Conservation (phyloP, 2,797 vertebrate genomes). For the Periophthalmus magnuspinnatus region DNA sequence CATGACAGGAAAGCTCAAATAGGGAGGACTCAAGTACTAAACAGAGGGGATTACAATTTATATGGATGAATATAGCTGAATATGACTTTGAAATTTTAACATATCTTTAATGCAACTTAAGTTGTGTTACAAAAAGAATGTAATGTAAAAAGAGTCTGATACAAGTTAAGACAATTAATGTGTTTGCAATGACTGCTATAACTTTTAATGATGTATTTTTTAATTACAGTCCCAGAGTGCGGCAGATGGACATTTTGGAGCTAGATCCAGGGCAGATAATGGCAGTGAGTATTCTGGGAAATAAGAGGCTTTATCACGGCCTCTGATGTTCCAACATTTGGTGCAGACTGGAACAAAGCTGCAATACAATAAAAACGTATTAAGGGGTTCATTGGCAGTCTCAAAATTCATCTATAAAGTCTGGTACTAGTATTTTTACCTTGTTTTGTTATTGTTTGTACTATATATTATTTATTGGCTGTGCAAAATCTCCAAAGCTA, state of each 20-base stretch:
- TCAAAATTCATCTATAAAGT: constrained; percentile 13
- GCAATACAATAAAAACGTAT: constrained; percentile 20
- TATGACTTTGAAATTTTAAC: background rate
- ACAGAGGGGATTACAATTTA: background rate
- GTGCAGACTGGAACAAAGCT: background rate
- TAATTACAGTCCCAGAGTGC: constrained; percentile 3
- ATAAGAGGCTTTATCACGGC: constrained; percentile 10
- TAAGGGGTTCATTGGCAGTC: constrained; percentile 29
- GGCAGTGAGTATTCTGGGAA: background rate
- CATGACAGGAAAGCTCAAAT: background rate
- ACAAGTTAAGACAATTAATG: background rate
- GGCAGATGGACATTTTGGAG: constrained; percentile 17
- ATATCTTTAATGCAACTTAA: background rate
- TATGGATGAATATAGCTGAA: background rate
- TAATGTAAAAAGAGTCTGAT: background rate
- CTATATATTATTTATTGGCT: background rate
- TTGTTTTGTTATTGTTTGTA: background rate
- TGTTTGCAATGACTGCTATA: background rate
- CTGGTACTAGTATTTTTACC: background rate
- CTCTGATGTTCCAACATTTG: constrained; percentile 24
- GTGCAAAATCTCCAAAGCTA: constrained; percentile 1
- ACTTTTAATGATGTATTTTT: constrained; percentile 10
- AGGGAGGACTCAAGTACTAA: background rate
- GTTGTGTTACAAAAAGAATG: background rate
- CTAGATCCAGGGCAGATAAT: constrained; percentile 14